Base-by-base conservation (phyloP, 92 coral and sea anemone genomes). In the Montipora capitata region DNA sequence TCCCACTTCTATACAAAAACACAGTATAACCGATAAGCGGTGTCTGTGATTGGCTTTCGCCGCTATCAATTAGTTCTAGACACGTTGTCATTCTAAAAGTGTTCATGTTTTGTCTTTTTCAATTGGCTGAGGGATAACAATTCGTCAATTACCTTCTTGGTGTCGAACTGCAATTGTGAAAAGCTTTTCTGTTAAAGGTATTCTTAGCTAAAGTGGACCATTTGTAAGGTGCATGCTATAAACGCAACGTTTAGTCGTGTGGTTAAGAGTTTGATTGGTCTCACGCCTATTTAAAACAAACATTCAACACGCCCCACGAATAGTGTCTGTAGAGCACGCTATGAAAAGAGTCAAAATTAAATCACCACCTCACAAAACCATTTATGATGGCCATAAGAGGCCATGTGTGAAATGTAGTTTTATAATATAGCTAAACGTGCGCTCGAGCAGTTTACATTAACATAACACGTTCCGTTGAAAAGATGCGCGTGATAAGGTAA, bases 121-220 rank as follows among this genome's bases (percentile, higher is more conserved):
- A 96, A 98, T 98, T 98, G 99, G 99, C 93, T 94, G 74, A 90
- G 85, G 94, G 86, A 89, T 76, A 92, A 98, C 99, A 96, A 94
- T 93, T 96, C 96, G 86, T 82, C 99, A 98, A 94, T 98, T 98
- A 92, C 95, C 91, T 88, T 92, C 92, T 86, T 90, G 89, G 93
- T 91, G 92, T 91, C 79, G 90, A 78, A 83, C 87, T 90, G 82
- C 93, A 81, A 84, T 92, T 95, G 71, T 62, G 92, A 92, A 92
- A 89, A 82, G 87, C 94, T 72, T 71, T 89, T 81, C 85, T 84
- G 90, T 52, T 91, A 52, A 84, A 74, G 86, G 91, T 63, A 87
- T 84, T 87, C 91, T 90, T 80, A 78, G 79, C 56, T 87, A 88
- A 94, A 86, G 91, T 84, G 90, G 91, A 78, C 88, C 87, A 86